Percentiles rank a stretch among this genome's conserved stretches.
Conservation (phyloP, 2,797 vertebrate species). For the Carduelis carduelis region DNA sequence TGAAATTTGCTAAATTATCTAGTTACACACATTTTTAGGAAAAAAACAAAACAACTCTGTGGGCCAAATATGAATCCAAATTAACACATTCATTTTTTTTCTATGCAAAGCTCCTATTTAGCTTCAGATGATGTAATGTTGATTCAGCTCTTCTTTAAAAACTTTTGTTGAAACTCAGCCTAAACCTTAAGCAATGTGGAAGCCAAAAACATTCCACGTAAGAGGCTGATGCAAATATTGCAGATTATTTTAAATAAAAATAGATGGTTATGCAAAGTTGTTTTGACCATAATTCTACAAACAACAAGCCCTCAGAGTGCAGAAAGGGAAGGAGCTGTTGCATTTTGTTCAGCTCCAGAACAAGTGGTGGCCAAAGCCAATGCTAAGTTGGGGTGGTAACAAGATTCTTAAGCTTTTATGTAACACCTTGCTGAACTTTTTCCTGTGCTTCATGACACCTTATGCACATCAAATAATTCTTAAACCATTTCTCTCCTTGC, state of each 20-base stretch:
- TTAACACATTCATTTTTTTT: rapidly evolving
- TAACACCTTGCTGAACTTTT: background rate
- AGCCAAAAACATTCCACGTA: rapidly evolving
- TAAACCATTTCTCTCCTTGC: background rate
- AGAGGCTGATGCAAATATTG: background rate
- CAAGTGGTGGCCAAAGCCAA: background rate
- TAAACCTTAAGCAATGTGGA: background rate
- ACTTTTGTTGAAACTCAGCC: background rate
- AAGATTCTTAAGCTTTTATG: background rate
- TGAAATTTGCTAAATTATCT: background rate
- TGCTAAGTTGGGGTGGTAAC: background rate
- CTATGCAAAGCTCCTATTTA: background rate
- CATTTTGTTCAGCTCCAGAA: background rate
- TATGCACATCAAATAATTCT: background rate
- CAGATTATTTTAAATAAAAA: background rate
- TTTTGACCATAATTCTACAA: background rate
- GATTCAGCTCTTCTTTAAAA: background rate
- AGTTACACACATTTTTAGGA: background rate
- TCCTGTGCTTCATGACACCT: background rate
- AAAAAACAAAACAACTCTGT: background rate
- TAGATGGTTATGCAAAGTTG: background rate
- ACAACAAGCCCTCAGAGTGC: background rate
- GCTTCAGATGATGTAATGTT: background rate
- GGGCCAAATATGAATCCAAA: background rate
- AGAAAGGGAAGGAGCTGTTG: background rate